These are phyloP conservation scores for Aethes cnicana DNA, from an alignment of 2,888 invertebrate species.

Conservation along the genomic window DNA sequence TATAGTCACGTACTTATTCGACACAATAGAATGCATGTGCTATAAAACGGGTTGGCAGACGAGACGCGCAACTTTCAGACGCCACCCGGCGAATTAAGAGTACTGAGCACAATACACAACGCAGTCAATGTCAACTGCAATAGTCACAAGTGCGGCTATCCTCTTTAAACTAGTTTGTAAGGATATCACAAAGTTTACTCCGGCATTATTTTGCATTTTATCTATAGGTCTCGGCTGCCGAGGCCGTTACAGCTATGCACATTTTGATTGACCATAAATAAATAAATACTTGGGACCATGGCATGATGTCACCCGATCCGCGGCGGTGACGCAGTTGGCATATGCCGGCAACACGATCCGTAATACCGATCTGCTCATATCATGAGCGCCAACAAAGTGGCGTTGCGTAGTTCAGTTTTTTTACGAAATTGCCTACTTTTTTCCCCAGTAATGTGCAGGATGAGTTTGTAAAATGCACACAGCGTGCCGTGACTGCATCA, in stretches of 20 bases:
- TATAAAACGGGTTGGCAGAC: conserved; percentile 37
- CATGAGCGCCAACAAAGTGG: conserved; percentile 28
- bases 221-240: conserved; percentile 8
- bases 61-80: conserved; percentile 38
- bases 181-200: conserved; percentile 24
- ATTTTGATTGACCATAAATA: too few relatives aligned
- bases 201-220: conserved; percentile 20
- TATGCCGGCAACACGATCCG: conserved; percentile 57
- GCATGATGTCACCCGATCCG: conserved; percentile 54
- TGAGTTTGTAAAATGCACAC: conserved; percentile 59
- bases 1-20: conserved; percentile 10
- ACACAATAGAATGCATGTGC: conserved; percentile 34
- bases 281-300: conserved; percentile 38
- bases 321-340: conserved; percentile 69
- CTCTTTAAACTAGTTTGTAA: too few relatives aligned
- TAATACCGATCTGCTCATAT: conserved; percentile 42
- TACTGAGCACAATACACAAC: too few relatives aligned
- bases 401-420: conserved; percentile 25
- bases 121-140: conserved; percentile 17
- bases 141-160: too few relatives aligned
- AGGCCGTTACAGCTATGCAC: conserved; percentile 33
- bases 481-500: conserved; percentile 64
- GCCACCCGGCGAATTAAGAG: conserved; percentile 36
- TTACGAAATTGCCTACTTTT: conserved; percentile 22
- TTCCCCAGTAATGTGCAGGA: conserved; percentile 38